Evolutionary conservation across 1,140 invertebrate species (phyloP), one percentile per base, ranked within the genome.

Genomic region (Adelges cooleyi): DNA sequence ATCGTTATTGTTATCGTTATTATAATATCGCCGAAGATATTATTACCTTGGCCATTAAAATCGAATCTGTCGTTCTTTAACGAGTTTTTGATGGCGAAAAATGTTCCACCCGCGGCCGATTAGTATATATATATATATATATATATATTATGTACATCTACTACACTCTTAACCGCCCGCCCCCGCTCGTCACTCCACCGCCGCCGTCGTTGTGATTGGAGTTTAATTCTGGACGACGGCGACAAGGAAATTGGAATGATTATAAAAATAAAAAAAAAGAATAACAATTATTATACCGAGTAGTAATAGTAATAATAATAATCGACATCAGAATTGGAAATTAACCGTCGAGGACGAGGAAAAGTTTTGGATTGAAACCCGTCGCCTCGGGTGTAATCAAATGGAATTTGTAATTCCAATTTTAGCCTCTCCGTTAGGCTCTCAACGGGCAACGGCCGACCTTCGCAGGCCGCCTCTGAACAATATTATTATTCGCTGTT

Each of bases 11-110:
- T 62, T 62, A 62, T 62, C 56, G 56, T 62, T 59, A 44, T 59
- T 59, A 59, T 59, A 62, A 62, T 62, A 62, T 62, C 56, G 56
- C 56, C 56, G 56, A 62, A 62, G 56, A 62, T 62, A 62, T 62
- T 62, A 62, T 62, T 62, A 62, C 56, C 56, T 62, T 62, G 56
- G 56, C 56, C 56, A 62, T 62, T 62, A 62, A 62, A 62, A 62
- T 62, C 56, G 56, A 62, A 62, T 62, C 56, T 62, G 56, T 62
- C 56, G 56, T 62, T 48, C 56, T 62, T 62, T 62, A 62, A 62
- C 56, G 56, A 62, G 56, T 62, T 62, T 62, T 62, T 62, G 56
- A 62, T 62, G 56, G 56, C 56, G 42, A 62, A 62, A 62, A 62
- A 48, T 48, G 56, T 62, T 62, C 56, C 56, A 46, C 56, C 56